phyloP scores from a whole-genome alignment of 1,140 invertebrate genomes.

The Drosophila sproati region DNA sequence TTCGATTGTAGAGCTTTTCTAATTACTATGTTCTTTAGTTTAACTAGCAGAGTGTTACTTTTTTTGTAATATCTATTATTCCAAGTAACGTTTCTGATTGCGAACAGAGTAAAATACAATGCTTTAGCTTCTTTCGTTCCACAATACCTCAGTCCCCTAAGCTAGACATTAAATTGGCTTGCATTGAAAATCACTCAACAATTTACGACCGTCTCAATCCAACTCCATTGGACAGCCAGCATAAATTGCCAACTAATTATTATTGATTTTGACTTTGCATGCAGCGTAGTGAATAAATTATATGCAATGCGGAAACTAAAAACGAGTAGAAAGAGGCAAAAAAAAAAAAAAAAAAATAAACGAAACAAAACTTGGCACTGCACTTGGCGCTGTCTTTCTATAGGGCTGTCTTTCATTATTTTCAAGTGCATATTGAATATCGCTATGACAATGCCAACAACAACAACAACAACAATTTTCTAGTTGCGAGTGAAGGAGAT shows the following conservation, averaged over 20 bases:
- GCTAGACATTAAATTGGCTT: not conserved
- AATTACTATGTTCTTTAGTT: too few species aligned
- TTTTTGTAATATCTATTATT: too few species aligned
- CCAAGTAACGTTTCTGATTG: too few species aligned
- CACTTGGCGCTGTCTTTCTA: conserved; percentile 11
- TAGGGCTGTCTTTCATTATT: conserved; percentile 9
- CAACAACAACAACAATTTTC: conserved; percentile 19
- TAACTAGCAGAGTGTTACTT: too few species aligned
- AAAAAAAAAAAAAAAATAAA: not conserved
- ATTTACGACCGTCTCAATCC: not conserved
- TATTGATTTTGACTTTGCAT: conserved; percentile 47
- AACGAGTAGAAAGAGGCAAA: not conserved
- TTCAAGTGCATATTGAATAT: conserved; percentile 42
- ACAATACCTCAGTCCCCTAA: not conserved
- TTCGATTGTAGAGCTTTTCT: too few species aligned
- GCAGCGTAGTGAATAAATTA: conserved; percentile 16
- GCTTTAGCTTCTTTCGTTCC: not conserved
- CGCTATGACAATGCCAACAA: conserved; percentile 42
- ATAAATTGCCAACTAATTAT: conserved; percentile 46
- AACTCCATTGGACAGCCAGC: conserved; percentile 4
- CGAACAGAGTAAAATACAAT: too few species aligned
- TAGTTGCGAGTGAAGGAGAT: conserved; percentile 3
- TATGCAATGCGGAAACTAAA: conserved; percentile 19
- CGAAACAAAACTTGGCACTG: conserved; percentile 8
- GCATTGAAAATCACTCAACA: conserved; percentile 36